A percentile compares a stretch with the other conserved stretches of the same genome.
These are phyloP conservation scores for Lochmaea crataegi DNA, from an alignment of 2,888 invertebrate species.

Conservation along the genomic window DNA sequence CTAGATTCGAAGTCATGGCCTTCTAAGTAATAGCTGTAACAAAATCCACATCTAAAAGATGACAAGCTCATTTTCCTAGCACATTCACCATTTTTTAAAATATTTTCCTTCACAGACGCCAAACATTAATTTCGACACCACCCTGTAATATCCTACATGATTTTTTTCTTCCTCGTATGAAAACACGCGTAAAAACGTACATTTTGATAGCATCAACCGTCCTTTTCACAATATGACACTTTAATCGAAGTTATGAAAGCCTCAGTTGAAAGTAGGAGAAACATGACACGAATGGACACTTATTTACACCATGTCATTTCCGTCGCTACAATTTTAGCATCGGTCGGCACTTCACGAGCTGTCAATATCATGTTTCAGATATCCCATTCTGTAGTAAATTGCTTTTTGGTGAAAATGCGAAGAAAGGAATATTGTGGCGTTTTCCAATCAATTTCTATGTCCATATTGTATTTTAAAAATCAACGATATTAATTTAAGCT, in stretches of 20 bases:
- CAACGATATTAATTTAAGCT: not conserved
- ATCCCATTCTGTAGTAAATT: conserved; percentile 34
- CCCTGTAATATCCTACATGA: too few relatives aligned
- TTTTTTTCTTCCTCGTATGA: not conserved
- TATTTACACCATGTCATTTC: conserved; percentile 36
- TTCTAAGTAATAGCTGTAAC: too few relatives aligned
- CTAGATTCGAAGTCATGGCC: too few relatives aligned
- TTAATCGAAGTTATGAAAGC: conserved; percentile 24
- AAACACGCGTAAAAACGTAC: not conserved
- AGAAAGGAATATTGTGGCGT: conserved; percentile 9
- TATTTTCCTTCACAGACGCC: too few relatives aligned
- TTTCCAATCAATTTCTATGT: not conserved
- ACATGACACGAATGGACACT: conserved; percentile 37
- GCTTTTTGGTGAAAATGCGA: conserved; percentile 23
- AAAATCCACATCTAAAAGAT: not conserved
- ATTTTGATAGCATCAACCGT: conserved; percentile 2
- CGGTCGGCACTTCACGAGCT: conserved; percentile 26
- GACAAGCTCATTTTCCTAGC: not conserved
- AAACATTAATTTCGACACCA: too few relatives aligned
- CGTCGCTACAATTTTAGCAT: conserved; percentile 32
- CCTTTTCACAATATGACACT: conserved; percentile 15
- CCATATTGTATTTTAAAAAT: conserved; percentile 1
- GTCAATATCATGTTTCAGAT: conserved; percentile 41
- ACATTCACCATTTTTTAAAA: too few relatives aligned
- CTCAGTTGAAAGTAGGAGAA: conserved; percentile 19